Evolutionary conservation across 2,888 invertebrate genomes (phyloP).

Genomic region (Acronicta aceris): DNA sequence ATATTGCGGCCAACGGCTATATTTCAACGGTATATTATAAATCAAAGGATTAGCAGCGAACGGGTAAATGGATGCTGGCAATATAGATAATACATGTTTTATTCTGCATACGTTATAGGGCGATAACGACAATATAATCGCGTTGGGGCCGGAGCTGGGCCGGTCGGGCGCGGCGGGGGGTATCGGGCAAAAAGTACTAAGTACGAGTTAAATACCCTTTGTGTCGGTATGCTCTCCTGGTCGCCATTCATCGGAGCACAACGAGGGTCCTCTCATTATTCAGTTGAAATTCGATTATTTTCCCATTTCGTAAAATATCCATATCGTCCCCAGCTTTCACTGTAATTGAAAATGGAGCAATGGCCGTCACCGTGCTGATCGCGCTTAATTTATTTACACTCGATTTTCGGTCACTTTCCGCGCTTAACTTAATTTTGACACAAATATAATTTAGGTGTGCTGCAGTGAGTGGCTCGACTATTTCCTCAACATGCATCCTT

Average conservation of each 20-base stretch:
- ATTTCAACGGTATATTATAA: slow-evolving; percentile 85
- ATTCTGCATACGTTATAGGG: slow-evolving; percentile 87
- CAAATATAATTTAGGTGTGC: slow-evolving; percentile 54
- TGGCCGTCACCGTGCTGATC: slow-evolving; percentile 75
- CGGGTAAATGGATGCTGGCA: slow-evolving; percentile 85
- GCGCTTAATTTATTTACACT: slow-evolving; percentile 79
- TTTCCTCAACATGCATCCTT: slow-evolving; percentile 58
- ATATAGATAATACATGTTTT: slow-evolving; percentile 85
- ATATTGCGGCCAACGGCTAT: slow-evolving; percentile 83
- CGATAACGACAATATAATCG: slow-evolving; percentile 87
- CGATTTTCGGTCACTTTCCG: slow-evolving; percentile 60
- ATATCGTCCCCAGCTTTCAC: slow-evolving; percentile 86
- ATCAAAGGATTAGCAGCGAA: slow-evolving; percentile 86
- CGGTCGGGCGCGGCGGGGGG: slow-evolving; percentile 71
- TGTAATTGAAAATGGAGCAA: slow-evolving; percentile 86
- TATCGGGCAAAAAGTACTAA: slow-evolving; percentile 85
- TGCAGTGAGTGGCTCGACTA: slow-evolving; percentile 37
- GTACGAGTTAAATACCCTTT: slow-evolving; percentile 89
- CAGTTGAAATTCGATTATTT: slow-evolving; percentile 88
- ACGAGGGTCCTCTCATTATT: slow-evolving; percentile 87
- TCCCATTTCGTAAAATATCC: slow-evolving; percentile 88
- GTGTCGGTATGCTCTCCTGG: slow-evolving; percentile 81
- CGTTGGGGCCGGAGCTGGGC: slow-evolving; percentile 61
- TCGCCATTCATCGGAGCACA: slow-evolving; percentile 76
- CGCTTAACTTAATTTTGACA: slow-evolving; percentile 57